phyloP scores from a whole-genome alignment of 2,113 vertebrate genomes.

The Plecturocebus donacophilus region DNA sequence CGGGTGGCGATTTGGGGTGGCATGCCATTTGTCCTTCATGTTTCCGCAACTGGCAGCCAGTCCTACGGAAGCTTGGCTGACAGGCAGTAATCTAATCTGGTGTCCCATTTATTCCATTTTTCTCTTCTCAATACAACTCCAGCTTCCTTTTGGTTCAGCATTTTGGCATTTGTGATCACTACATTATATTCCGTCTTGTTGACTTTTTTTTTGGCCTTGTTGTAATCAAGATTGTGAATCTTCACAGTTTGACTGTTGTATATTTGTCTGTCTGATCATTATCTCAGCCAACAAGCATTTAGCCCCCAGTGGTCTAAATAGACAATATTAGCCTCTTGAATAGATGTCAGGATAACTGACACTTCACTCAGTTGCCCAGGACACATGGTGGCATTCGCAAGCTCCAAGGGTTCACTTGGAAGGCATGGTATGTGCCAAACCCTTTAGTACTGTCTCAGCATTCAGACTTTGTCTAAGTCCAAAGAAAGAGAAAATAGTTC shows the following conservation, averaged over 20 bases:
- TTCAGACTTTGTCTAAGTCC: not conserved
- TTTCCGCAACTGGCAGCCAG: not conserved
- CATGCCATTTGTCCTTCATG: not conserved
- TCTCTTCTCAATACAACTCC: not conserved
- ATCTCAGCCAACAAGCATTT: not conserved
- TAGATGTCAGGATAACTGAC: conserved; percentile 6
- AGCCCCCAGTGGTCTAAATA: not conserved
- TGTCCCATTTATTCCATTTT: conserved; percentile 36
- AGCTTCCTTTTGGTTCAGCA: conserved; percentile 2
- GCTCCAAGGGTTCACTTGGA: conserved; percentile 27
- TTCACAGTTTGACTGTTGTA: conserved; percentile 4
- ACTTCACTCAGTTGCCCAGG: not conserved
- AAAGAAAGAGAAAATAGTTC: conserved; percentile 38
- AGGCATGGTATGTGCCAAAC: not conserved
- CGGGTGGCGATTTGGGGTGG: not conserved
- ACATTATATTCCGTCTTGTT: not conserved
- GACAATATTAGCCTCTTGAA: not conserved
- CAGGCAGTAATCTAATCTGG: conserved; percentile 31
- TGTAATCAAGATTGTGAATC: conserved; percentile 20
- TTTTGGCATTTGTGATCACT: conserved; percentile 44
- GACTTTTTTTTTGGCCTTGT: not conserved
- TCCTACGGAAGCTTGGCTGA: not conserved
- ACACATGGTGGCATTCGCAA: not conserved
- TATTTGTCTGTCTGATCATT: conserved; percentile 37
- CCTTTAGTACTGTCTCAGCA: conserved; percentile 30